Evolutionary conservation across 2,113 vertebrate species (phyloP), one percentile per base, ranked within the genome.

Genomic region (Ahaetulla prasina): DNA sequence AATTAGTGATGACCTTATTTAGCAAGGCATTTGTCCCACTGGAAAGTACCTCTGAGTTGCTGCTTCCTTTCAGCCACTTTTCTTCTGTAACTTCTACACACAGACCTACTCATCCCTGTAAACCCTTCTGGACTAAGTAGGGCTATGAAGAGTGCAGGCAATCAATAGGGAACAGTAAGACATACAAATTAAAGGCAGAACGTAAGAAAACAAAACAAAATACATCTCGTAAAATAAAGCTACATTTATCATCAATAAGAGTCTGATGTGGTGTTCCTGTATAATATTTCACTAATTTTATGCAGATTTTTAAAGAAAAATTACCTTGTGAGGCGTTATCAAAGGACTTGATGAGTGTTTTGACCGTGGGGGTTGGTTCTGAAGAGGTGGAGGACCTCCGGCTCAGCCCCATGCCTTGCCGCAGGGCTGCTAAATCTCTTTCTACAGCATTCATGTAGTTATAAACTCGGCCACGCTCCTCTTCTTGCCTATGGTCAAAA

Each of bases 361-460:
- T 99, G 47, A 99, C 99, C 0, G 99, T 99, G 39, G 99, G 99
- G 0, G 99, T 99, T 0, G 99, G 99, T 96, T 99, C 99, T 0
- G 99, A 99, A 92, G 99, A 98, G 54, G 99, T 98, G 14, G 99
- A 99, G 1, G 99, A 99, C 27, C 98, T 97, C 60, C 99, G 97
- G 74, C 98, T 99, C 93, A 99, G 97, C 3, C 99, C 99, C 98
- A 99, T 99, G 6, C 99, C 99, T 95, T 99, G 99, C 87, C 99
- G 97, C 85, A 99, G 97, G 11, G 98, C 99, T 22, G 99, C 99
- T 94, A 99, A 93, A 92, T 99, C 99, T 92, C 99, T 97, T 96
- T 99, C 99, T 5, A 99, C 99, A 1, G 99, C 98, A 9, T 99
- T 99, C 99, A 99, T 99, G 96, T 99, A 99, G 97, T 99, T 99